Base-by-base conservation (phyloP, 2,888 invertebrate genomes). In the Tetragnatha montana region DNA sequence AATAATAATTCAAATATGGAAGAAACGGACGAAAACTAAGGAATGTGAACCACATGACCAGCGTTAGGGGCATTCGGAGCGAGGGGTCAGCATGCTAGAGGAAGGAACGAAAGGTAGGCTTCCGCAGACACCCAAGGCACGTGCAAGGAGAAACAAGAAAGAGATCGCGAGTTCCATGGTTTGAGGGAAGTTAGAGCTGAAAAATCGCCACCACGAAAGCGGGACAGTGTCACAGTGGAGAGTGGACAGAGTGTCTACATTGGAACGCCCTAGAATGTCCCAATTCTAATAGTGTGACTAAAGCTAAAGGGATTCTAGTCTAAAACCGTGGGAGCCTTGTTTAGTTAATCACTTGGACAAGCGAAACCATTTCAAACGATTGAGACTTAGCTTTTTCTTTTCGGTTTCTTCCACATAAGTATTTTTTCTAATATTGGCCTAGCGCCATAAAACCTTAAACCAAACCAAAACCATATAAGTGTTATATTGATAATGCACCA, bases 101-200 rank as follows among this genome's bases (percentile, higher is more conserved):
- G 74, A 81, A 47, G 87, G 81, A 75, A 17, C 60, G 73, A 69
- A 76, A 71, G 50, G 78, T 51, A 73, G 35, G 73, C 80, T 80
- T 60, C 87, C 80, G 84, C 85, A 81, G 68, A 84, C 89, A 89
- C 89, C 89, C 89, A 88, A 88, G 89, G 85, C 89, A 89, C 89
- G 89, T 89, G 89, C 89, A 89, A 88, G 73, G 85, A 50, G 85
- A 80, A 74, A 75, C 51, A 69, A 75, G 69, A 75, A 84, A 80
- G 19, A 75, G 47, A 84, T 76, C 69, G 35, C 50, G 51, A 81
- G 69, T 19, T 70, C 81, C 81, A 68, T 60, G 47, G n/a, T 70
- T 71, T 47, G 50, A 79, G 21, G 8, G n/a, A 17, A 75, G 17
- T 60, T 60, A 8, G 2, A 35, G 35, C 70, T 76, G 69, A 35